Percentiles rank a stretch among this genome's conserved stretches.
Conservation (phyloP, 2,113 vertebrate genomes). For the Phycodurus eques region DNA sequence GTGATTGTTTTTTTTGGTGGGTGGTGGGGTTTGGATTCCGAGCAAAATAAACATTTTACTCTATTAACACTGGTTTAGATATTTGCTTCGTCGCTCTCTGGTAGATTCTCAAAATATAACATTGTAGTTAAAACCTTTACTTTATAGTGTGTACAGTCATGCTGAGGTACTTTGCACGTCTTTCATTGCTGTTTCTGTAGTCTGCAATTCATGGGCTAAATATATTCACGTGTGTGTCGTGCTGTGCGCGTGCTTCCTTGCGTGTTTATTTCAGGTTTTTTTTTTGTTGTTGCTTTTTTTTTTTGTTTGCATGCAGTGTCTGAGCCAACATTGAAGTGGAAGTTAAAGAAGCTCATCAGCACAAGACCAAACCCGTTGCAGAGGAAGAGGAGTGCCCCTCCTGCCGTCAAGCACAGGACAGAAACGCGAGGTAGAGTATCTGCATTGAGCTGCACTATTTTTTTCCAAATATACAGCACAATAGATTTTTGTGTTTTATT, state of each 20-base stretch:
- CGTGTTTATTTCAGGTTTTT: not conserved
- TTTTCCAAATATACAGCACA: not conserved
- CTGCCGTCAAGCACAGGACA: slow-evolving; percentile 77
- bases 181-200: not conserved
- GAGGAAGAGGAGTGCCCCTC: slow-evolving; percentile 87
- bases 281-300: not conserved
- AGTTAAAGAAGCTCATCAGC: slow-evolving; percentile 85
- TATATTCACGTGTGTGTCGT: not conserved
- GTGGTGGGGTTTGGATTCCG: slow-evolving; percentile 22
- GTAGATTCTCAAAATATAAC: slow-evolving; percentile 6
- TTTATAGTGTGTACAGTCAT: not conserved
- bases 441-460: not conserved
- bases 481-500: too few species aligned
- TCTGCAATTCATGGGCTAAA: slow-evolving; percentile 5
- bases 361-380: slow-evolving; percentile 87
- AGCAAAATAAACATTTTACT: slow-evolving; percentile 42
- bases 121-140: not conserved
- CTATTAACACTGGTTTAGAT: slow-evolving; percentile 7
- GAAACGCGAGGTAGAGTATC: slow-evolving; percentile 77
- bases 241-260: not conserved
- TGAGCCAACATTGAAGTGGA: slow-evolving; percentile 92
- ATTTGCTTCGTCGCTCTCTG: slow-evolving; percentile 20
- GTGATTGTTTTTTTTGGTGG: slow-evolving; percentile 44
- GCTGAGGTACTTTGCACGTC: not conserved
- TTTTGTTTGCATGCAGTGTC: slow-evolving; percentile 74